These are phyloP conservation scores for Drosophila sucinea DNA, from an alignment of 1,140 invertebrate genomes.

Conservation along the genomic window DNA sequence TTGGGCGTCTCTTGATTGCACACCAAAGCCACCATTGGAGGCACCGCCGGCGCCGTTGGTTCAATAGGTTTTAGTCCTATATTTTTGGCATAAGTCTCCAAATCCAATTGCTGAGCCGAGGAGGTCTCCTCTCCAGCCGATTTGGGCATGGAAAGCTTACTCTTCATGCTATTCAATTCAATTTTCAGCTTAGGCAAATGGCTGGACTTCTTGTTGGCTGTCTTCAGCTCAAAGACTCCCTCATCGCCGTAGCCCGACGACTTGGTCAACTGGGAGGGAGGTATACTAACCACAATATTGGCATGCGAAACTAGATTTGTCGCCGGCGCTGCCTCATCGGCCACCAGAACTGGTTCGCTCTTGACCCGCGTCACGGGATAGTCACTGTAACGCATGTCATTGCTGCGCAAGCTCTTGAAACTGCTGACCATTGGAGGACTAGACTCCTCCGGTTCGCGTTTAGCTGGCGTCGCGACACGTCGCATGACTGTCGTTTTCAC, in stretches of 20 bases:
- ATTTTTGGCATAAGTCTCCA: constrained; percentile 80
- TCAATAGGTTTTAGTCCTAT: constrained; percentile 81
- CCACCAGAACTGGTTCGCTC: constrained; percentile 48
- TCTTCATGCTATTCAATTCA: constrained; percentile 70
- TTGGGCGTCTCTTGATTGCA: constrained; percentile 48
- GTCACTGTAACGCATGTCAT: constrained; percentile 77
- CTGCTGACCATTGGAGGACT: constrained; percentile 46
- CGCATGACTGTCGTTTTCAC: background rate
- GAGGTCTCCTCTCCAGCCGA: constrained; percentile 65
- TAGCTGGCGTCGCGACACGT: constrained; percentile 24
- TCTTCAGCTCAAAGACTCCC: constrained; percentile 72
- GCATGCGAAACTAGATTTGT: constrained; percentile 27
- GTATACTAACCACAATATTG: constrained; percentile 78
- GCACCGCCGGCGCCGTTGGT: constrained; percentile 8
- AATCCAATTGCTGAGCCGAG: constrained; percentile 55
- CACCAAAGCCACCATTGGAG: background rate
- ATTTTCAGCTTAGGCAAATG: constrained; percentile 79
- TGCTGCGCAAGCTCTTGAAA: constrained; percentile 80
- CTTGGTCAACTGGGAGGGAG: constrained; percentile 66
- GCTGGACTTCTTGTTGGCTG: constrained; percentile 64
- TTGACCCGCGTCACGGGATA: constrained; percentile 55
- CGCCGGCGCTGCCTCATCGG: constrained; percentile 21
- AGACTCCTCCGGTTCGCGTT: constrained; percentile 34
- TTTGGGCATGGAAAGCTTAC: constrained; percentile 61
- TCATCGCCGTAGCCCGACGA: constrained; percentile 55